Conservation (phyloP, 2,113 vertebrate species). For the Psittacula cyanocephala region DNA sequence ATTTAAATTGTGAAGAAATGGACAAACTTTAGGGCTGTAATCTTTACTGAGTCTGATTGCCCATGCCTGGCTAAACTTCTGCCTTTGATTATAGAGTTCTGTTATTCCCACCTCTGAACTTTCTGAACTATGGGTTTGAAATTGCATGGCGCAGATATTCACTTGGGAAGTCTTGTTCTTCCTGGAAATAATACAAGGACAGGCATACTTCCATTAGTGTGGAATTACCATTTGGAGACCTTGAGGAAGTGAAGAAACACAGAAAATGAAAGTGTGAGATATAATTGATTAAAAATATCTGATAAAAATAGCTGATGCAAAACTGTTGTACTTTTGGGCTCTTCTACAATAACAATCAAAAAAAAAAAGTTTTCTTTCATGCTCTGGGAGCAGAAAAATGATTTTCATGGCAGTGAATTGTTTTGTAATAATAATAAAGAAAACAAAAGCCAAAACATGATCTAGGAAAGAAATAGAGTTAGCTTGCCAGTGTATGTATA, state of each 20-base stretch:
- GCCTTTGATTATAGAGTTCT: not conserved
- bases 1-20: not conserved
- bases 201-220: not conserved
- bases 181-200: not conserved
- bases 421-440: not conserved
- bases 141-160: not conserved
- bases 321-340: not conserved
- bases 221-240: not conserved
- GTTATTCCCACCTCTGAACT: not conserved
- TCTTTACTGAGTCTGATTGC: not conserved
- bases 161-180: not conserved
- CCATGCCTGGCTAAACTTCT: not conserved
- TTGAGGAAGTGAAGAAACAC: not conserved
- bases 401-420: not conserved
- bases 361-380: not conserved
- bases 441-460: rapidly evolving
- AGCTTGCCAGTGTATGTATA: not conserved
- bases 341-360: not conserved
- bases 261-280: not conserved
- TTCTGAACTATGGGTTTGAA: not conserved
- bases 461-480: not conserved
- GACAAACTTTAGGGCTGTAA: not conserved
- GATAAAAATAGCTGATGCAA: not conserved
- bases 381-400: not conserved
- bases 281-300: not conserved